phyloP scores from a whole-genome alignment of 2,113 vertebrate species.

The Malurus cyaneus region DNA sequence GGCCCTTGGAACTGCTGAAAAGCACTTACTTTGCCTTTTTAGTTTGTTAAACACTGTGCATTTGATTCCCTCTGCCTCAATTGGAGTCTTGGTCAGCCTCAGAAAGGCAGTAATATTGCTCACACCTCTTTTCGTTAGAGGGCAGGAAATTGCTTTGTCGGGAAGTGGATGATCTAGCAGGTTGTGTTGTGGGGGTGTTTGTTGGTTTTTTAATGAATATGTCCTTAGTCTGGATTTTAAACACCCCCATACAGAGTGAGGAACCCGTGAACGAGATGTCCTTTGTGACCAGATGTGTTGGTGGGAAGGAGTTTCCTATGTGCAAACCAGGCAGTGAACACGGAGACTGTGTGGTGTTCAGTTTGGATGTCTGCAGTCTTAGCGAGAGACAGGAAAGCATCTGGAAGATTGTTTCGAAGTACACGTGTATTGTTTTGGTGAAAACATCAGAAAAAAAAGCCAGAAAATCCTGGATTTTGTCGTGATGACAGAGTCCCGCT shows the following conservation, averaged over 20 bases:
- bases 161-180: background rate
- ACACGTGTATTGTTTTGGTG: background rate
- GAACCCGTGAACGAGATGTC: rapidly evolving
- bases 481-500: background rate
- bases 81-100: rapidly evolving
- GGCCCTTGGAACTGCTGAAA: background rate
- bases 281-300: background rate
- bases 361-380: background rate
- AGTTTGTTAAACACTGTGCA: background rate
- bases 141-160: background rate
- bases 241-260: background rate
- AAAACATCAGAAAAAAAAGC: background rate
- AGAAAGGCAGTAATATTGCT: background rate
- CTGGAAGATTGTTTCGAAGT: background rate
- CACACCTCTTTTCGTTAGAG: background rate
- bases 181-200: background rate
- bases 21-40: background rate
- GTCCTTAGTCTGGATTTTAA: background rate
- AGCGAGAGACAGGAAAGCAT: background rate
- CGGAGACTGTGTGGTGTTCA: background rate
- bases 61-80: background rate
- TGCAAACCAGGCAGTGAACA: background rate
- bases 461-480: background rate
- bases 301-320: background rate
- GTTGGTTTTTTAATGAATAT: background rate